Conservation (phyloP, 2,888 invertebrate species). For the Calameuta pallipes region DNA sequence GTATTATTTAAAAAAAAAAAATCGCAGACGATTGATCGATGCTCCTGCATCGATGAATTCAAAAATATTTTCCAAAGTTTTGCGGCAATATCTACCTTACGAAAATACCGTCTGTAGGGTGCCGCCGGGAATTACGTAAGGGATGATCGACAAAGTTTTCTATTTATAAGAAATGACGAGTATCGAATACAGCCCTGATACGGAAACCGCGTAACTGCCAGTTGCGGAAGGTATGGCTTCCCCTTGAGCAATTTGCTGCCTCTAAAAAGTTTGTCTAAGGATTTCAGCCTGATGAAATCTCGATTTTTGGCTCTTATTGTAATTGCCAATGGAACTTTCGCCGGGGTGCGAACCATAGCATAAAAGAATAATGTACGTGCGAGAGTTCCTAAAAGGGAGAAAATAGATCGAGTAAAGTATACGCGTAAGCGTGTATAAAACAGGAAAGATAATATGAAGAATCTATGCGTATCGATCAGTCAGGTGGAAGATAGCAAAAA, state of each 20-base stretch:
- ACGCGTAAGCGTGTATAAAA: not conserved
- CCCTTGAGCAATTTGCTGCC: not conserved
- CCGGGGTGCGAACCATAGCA: not conserved
- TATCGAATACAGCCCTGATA: not conserved
- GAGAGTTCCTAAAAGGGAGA: not conserved
- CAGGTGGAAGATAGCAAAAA: not conserved
- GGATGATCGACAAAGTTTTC: not conserved
- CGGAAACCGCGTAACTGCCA: not conserved
- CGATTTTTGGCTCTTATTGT: not conserved
- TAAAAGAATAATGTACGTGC: not conserved
- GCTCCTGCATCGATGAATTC: not conserved
- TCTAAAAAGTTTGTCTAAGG: not conserved
- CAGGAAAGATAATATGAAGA: not conserved
- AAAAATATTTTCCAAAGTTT: not conserved
- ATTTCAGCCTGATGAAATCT: not conserved
- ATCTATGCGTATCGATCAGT: not conserved
- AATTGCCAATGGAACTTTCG: not conserved
- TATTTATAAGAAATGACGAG: not conserved
- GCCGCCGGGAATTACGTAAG: not conserved
- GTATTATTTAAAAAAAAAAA: not conserved
- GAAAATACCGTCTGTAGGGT: not conserved
- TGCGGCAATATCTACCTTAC: not conserved
- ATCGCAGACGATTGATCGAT: not conserved
- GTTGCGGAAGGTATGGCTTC: not conserved
- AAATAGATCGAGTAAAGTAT: not conserved